Evolutionary conservation across 2,888 invertebrate genomes (phyloP).

Genomic region (Ecliptopera silaceata): DNA sequence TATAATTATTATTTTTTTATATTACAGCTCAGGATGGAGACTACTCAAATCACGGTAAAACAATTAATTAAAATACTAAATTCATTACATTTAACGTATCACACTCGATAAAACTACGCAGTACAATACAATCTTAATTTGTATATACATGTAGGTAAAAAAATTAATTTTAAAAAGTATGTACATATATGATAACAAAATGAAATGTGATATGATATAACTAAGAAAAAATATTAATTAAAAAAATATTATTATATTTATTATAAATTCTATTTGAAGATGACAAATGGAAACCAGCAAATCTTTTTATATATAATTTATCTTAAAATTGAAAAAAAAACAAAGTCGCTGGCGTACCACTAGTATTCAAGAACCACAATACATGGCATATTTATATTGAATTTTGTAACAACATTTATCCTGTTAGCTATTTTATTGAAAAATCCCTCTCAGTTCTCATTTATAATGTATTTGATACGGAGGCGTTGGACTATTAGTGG

Average conservation of each 20-base stretch:
- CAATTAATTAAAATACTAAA: background rate
- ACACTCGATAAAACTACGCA: background rate
- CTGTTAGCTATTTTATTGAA: slow-evolving; percentile 4
- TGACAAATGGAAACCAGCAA: too few relatives aligned
- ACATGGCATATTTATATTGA: background rate
- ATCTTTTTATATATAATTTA: too few relatives aligned
- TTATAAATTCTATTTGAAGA: too few relatives aligned
- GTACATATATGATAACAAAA: too few relatives aligned
- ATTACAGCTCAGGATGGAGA: slow-evolving; percentile 73
- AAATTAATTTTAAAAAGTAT: too few relatives aligned
- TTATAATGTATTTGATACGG: slow-evolving; percentile 1
- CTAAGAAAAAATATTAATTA: too few relatives aligned
- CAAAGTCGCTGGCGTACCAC: background rate
- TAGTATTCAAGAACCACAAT: background rate
- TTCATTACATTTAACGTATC: background rate
- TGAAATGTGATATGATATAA: too few relatives aligned
- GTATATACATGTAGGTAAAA: too few relatives aligned
- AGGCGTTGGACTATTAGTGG: slow-evolving; percentile 18
- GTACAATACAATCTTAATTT: background rate
- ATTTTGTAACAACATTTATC: slow-evolving; percentile 3
- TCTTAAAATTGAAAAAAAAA: too few relatives aligned
- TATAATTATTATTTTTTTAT: background rate
- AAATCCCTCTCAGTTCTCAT: background rate
- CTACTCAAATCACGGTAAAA: slow-evolving; percentile 68
- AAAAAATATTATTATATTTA: too few relatives aligned